A percentile compares a stretch with the other conserved stretches of the same genome.
Conservation (phyloP, 1,140 invertebrate genomes). For the Zaprionus camerounensis region DNA sequence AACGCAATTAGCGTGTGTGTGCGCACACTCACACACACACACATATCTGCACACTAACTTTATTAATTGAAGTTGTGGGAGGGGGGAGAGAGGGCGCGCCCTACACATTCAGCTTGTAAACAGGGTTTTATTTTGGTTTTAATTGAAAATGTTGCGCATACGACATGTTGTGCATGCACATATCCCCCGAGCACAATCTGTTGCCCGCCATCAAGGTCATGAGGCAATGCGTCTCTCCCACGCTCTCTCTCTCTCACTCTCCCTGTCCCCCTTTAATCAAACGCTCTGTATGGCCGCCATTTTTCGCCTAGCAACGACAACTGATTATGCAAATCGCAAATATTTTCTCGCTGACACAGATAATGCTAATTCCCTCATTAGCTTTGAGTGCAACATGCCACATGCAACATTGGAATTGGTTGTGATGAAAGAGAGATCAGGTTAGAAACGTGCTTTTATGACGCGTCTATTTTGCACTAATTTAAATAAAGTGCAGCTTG, state of each 20-base stretch:
- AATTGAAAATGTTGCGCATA: conserved; percentile 78
- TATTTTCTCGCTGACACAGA: conserved; percentile 11
- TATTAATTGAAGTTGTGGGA: conserved; percentile 12
- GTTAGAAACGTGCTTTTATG: not conserved
- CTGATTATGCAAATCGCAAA: conserved; percentile 58
- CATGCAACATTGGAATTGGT: not conserved
- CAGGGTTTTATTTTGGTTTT: conserved; percentile 68
- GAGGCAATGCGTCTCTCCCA: not conserved
- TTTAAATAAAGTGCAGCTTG: not conserved
- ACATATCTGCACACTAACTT: conserved; percentile 12
- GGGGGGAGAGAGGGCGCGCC: conserved; percentile 1
- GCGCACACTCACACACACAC: not conserved
- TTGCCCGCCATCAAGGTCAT: conserved; percentile 50
- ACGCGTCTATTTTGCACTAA: not conserved
- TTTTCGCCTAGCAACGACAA: conserved; percentile 33
- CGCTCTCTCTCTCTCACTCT: not conserved
- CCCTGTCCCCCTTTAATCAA: conserved; percentile 34
- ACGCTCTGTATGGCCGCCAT: conserved; percentile 21
- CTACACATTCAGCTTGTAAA: conserved; percentile 29
- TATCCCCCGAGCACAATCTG: conserved; percentile 46
- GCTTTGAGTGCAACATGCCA: not conserved
- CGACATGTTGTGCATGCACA: conserved; percentile 55
- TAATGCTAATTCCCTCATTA: conserved; percentile 3
- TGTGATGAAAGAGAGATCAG: not conserved
- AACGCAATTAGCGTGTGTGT: conserved; percentile 68